Conservation (phyloP, 2,797 vertebrate species). For the Premnoplex brunnescens region DNA sequence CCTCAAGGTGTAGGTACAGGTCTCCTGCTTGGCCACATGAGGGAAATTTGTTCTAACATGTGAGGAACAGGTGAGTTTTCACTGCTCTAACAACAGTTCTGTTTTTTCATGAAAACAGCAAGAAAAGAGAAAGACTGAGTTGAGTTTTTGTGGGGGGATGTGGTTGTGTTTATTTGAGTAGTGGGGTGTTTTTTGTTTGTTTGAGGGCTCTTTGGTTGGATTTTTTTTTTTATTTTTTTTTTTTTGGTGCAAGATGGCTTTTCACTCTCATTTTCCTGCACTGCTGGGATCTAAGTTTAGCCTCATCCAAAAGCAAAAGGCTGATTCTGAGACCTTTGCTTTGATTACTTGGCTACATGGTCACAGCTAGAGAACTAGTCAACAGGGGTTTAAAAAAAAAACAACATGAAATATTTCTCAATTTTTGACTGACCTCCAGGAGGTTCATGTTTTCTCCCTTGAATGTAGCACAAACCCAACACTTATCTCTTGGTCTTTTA, state of each 20-base stretch:
- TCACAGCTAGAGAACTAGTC: neutral
- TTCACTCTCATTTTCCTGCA: neutral
- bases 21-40: neutral
- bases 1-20: neutral
- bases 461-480: neutral
- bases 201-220: neutral
- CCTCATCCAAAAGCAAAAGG: neutral
- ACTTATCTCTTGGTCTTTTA: neutral
- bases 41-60: neutral
- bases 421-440: neutral
- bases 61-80: neutral
- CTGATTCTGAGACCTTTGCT: neutral
- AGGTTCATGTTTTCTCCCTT: neutral
- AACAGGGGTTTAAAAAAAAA: neutral
- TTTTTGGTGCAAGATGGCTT: neutral
- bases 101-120: neutral
- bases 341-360: neutral
- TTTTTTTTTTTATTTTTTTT: fast-evolving
- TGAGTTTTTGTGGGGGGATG: fast-evolving
- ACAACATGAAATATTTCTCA: neutral
- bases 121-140: neutral
- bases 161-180: no score
- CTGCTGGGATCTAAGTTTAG: neutral
- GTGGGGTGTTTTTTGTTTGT: neutral
- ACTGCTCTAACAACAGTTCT: neutral